Base-by-base conservation (phyloP, 2,113 vertebrate genomes). In the Penelope pileata region DNA sequence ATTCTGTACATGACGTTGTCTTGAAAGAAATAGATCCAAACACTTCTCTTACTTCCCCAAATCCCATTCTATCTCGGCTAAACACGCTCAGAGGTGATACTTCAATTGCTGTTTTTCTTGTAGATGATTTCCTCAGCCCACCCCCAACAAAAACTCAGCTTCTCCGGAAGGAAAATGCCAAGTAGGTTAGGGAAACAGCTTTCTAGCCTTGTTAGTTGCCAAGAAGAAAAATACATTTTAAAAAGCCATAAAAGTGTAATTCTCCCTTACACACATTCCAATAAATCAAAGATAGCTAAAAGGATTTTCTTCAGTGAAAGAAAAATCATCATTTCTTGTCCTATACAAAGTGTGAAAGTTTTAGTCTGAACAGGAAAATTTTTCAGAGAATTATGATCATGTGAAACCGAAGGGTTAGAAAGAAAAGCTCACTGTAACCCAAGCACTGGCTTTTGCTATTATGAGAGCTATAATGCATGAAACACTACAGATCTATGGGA, bases 251-350 rank as follows among this genome's bases (percentile, higher is more conserved):
- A 97, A 95, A 97, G 83, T 86, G 92, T 95, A 95, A 94, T 96
- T 94, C 89, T 93, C 60, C 77, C 53, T 53, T 95, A 92, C 92
- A 92, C 86, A 91, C 81, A 93, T 92, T 87, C 94, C 62, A 94
- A 95, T 96, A 96, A 95, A 96, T 97, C 96, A 95, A 93, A 94
- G 94, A 95, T 93, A 95, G 94, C 96, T 97, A 93, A 97, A 97
- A 96, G 94, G 95, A 96, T 94, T 97, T 96, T 96, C 92, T 94
- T 82, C 95, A 91, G 92, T 91, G 89, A 92, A 96, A 95, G 91
- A 95, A 96, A 95, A 96, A 96, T 89, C 94, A 93, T 93, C 92
- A 86, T 96, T 95, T 88, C 77, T 95, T 96, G 89, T 92, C 80
- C 93, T 91, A 70, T 86, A 94, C 60, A 77, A 96, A 94, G 86